A percentile compares a stretch with the other conserved stretches of the same genome.
phyloP scores from a whole-genome alignment of 2,888 invertebrate genomes.

The Anodontia alba region DNA sequence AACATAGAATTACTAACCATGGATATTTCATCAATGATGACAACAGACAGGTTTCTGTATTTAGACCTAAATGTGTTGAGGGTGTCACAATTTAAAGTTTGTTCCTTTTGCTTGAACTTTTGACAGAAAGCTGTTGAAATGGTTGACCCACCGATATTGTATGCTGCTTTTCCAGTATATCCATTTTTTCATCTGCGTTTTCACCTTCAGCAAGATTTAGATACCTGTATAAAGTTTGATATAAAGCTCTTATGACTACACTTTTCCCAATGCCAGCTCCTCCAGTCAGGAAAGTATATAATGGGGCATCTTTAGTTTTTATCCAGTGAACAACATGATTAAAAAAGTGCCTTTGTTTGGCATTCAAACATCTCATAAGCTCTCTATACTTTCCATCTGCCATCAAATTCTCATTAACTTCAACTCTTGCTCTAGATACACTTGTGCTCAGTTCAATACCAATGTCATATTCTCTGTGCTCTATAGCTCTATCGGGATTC shows the following conservation, averaged over 20 bases:
- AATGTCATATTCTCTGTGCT: not conserved
- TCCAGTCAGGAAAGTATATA: conserved; percentile 19
- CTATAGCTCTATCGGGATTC: not conserved
- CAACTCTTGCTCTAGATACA: not conserved
- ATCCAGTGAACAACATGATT: conserved; percentile 25
- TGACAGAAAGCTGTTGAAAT: conserved; percentile 48
- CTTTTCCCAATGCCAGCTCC: conserved; percentile 23
- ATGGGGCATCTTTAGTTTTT: conserved; percentile 6
- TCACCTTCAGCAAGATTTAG: conserved; percentile 46
- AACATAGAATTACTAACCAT: conserved; percentile 32
- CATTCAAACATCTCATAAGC: not conserved
- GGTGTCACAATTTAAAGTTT: conserved; percentile 40
- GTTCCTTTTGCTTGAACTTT: conserved; percentile 40
- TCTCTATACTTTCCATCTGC: not conserved
- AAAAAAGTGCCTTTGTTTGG: conserved; percentile 2
- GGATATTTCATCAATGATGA: conserved; percentile 58
- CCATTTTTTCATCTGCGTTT: conserved; percentile 55
- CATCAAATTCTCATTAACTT: not conserved
- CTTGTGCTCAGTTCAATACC: not conserved
- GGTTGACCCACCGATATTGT: conserved; percentile 52
- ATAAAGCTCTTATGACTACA: too few species aligned
- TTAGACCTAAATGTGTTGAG: conserved; percentile 51
- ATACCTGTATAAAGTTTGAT: too few species aligned
- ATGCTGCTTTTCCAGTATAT: conserved; percentile 53
- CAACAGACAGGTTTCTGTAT: conserved; percentile 49